Base-by-base conservation (phyloP, 2,113 vertebrate species). In the Numida meleagris region DNA sequence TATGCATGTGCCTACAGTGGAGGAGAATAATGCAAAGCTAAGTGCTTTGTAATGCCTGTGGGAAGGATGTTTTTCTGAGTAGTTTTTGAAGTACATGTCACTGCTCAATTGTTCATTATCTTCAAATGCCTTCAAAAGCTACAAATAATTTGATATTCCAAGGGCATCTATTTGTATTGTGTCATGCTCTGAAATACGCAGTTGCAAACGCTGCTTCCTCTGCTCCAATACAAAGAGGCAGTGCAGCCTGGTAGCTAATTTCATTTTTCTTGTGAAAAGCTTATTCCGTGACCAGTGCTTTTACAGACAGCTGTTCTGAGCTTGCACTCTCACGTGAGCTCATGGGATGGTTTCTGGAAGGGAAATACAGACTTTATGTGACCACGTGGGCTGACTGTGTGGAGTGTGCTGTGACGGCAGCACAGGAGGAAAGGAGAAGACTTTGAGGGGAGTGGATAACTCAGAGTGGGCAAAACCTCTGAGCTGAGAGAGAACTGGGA, bases 101-200 rank as follows among this genome's bases (percentile, higher is more conserved):
- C 76, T 82, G 71, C 58, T 95, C 57, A 86, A 42, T 94, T 95
- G 94, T 90, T 95, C 71, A 34, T 68, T 94, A 77, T 77, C 50
- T 81, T 77, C 68, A 42, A 36, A 81, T n/a, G 63, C 48, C 76
- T 88, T 81, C 59, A 88, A 86, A 95, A 88, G 45, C 70, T 63
- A 48, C 70, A 78, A 57, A 92, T 75, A 50, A 78, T 78, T 68
- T 82, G 61, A 5, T 91, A 17, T 72, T 85, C 63, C 25, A 33
- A 51, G 65, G 65, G 61, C 34, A 31, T 63, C 85, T 88, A 11
- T 75, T 77, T 72, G 45, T 38, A 33, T 65, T n/a, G 14, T 51
- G 72, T 34, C 70, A 31, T 18, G 66, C 36, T 74, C 57, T 12
- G 70, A 36, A 70, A 73, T 15, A 45, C 0, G 12, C 38, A 12